Evolutionary conservation across 2,113 vertebrate species (phyloP).

Genomic region (Leptobrachium leishanense): DNA sequence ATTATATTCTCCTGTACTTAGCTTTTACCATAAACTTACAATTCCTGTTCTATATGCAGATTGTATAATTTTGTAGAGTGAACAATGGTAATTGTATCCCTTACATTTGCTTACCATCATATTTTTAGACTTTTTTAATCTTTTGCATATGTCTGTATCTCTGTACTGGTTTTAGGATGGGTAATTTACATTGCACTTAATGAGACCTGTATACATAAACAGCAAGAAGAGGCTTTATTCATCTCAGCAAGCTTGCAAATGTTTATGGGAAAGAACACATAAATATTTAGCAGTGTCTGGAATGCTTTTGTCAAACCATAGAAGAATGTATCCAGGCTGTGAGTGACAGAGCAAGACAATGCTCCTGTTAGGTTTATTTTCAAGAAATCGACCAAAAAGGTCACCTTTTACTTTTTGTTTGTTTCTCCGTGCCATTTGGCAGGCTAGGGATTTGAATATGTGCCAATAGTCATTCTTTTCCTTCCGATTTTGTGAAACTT

Average conservation of each 20-base stretch:
- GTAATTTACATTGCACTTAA: constrained; percentile 1
- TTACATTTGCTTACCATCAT: background rate
- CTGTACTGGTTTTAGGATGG: background rate
- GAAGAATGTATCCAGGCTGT: constrained; percentile 10
- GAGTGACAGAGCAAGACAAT: constrained; percentile 28
- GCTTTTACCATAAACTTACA: no score
- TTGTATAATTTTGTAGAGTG: no score
- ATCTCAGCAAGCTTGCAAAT: constrained; percentile 26
- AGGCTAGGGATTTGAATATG: constrained; percentile 2
- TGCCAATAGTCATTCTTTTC: constrained; percentile 25
- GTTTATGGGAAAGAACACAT: constrained; percentile 26
- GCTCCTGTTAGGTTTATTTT: constrained; percentile 7
- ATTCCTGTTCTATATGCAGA: no score
- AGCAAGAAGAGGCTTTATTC: constrained; percentile 12
- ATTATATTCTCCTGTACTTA: no score
- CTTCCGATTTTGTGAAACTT: constrained; percentile 2
- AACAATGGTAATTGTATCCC: background rate
- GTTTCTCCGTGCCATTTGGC: constrained; percentile 7
- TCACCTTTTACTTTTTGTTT: constrained; percentile 4
- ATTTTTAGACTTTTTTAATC: background rate
- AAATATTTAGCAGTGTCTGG: constrained; percentile 45
- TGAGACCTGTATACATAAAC: background rate
- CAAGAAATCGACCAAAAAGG: constrained; percentile 19
- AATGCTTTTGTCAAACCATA: constrained; percentile 10
- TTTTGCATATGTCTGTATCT: background rate